Evolutionary conservation across 2,113 vertebrate genomes (phyloP), one percentile per base, ranked within the genome.

Genomic region (Petrocephalus microphthalmus): DNA sequence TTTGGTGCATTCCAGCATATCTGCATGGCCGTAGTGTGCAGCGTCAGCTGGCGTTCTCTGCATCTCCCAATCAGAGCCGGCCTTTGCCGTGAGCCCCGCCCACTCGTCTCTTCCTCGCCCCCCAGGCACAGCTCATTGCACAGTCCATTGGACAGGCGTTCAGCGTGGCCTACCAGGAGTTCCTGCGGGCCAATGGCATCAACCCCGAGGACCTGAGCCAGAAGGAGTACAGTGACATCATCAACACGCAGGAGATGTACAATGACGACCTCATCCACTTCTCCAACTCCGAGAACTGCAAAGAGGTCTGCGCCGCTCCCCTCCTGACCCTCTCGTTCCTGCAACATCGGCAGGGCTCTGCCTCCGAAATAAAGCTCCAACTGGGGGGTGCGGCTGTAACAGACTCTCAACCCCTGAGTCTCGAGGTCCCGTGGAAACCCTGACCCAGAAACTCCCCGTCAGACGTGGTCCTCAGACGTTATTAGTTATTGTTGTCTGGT

Each of bases 241-340:
- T 99, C 94, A 99, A 97, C 91, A 99, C 98, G 67, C 98, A 99
- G 92, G 98, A 99, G 93, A 99, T 99, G 98, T 99, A 99, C 95
- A 99, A 99, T 1, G 98, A 99, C 5, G 98, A 99, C 92, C 98
- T 99, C 89, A 97, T 99, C 94, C 98, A 99, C 93, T 99, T 99
- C 93, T 99, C 98, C 89, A 99, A 99, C 94, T 99, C 98, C 0
- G 98, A 98, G 90, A 99, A 99, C 94, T 99, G 98, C 95, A 99
- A 99, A 95, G 98, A 99, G 98, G 98, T 99, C 89, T 52, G 94
- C 89, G 93, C 90, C 5, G 10, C 81, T 52, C 52, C 37, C 78
- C 13, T 33, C 52, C 71, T 84, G 33, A 56, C 81, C 74, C 37
- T 47, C 11, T 81, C 20, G 0, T 11, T 53, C 11, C 49, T 20